Base-by-base conservation (phyloP, 2,797 vertebrate species). In the Emydoidea blandingii region DNA sequence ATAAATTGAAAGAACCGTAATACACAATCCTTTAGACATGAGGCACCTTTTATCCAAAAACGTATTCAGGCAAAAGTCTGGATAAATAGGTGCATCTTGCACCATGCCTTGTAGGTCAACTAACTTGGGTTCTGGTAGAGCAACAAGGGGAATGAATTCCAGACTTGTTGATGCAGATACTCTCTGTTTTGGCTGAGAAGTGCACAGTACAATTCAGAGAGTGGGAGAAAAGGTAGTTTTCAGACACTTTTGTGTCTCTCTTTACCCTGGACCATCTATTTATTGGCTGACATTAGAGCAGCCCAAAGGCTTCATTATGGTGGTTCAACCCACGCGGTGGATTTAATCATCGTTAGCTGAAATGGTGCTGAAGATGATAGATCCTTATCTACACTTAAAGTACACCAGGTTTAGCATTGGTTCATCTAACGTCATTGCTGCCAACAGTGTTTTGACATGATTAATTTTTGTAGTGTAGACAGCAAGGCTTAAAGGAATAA, bases 151-250 rank as follows among this genome's bases (percentile, higher is more conserved):
- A 83, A 49, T 37, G 14, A 94, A 78, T 85, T 65, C 74, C 27
- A 50, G 82, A 89, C 44, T 59, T 16, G 86, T 80, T 93, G n/a
- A 41, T n/a, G 83, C 31, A 79, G 49, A 85, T 85, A 87, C 53
- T 94, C 83, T 47, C 94, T 91, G 14, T 34, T 89, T 91, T 92
- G 50, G 44, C 74, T 49, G 29, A 91, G 85, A 92, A 92, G 90
- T 79, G 23, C 47, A 56, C 29, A 68, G 72, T 87, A 72, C 5
- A 50, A 12, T 37, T 78, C 14, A 25, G 41, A 47, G 41, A 47
- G 14, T 47, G 27, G 44, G 27, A 16, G 19, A 89, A 91, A 89
- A 1, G 4, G 85, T 49, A 12, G 2, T 65, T 47, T 87, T 93
- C 76, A 88, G 27, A 79, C 9, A 34, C 53, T 76, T 83, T 27